Conservation (phyloP, 1,140 invertebrate genomes). For the Aphelenchoides avenae region DNA sequence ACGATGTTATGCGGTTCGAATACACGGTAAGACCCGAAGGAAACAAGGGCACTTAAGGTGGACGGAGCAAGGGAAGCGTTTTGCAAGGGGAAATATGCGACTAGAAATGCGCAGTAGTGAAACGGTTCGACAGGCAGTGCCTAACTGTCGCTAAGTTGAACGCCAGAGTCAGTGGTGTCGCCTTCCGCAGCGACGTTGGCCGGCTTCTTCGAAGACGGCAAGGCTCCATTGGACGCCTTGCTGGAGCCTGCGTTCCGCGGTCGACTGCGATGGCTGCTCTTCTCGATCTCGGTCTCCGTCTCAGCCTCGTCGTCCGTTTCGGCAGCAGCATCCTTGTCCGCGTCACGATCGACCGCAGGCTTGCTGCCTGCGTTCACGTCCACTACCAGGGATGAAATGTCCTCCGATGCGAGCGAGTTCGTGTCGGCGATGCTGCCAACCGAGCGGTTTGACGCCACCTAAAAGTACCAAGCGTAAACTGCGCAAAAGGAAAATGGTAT, state of each 20-base stretch:
- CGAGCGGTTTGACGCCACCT: conserved; percentile 40
- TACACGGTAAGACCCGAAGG: too few species aligned
- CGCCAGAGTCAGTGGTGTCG: conserved; percentile 15
- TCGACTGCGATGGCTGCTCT: not conserved
- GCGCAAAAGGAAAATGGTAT: not conserved
- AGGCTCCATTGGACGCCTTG: not conserved
- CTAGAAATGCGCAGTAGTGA: not conserved
- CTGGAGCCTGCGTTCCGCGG: not conserved
- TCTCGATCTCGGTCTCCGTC: conserved; percentile 1
- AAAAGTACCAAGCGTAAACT: conserved; percentile 25
- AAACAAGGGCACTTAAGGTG: too few species aligned
- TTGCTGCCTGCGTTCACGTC: conserved; percentile 40
- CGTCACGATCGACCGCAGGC: not conserved
- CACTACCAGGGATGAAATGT: conserved; percentile 55
- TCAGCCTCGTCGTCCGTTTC: conserved; percentile 8
- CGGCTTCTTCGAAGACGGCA: not conserved
- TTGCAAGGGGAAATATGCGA: not conserved
- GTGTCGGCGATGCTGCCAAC: conserved; percentile 34
- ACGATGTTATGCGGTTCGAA: too few species aligned
- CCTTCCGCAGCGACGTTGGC: conserved; percentile 5
- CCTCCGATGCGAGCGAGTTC: conserved; percentile 47
- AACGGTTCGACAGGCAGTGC: conserved; percentile 4
- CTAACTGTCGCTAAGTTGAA: conserved; percentile 12
- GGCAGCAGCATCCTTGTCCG: conserved; percentile 12
- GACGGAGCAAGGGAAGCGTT: not conserved